A percentile compares a stretch with the other conserved stretches of the same genome.
Evolutionary conservation across 2,888 invertebrate species (phyloP).

Genomic region (Aphidoletes aphidimyza): DNA sequence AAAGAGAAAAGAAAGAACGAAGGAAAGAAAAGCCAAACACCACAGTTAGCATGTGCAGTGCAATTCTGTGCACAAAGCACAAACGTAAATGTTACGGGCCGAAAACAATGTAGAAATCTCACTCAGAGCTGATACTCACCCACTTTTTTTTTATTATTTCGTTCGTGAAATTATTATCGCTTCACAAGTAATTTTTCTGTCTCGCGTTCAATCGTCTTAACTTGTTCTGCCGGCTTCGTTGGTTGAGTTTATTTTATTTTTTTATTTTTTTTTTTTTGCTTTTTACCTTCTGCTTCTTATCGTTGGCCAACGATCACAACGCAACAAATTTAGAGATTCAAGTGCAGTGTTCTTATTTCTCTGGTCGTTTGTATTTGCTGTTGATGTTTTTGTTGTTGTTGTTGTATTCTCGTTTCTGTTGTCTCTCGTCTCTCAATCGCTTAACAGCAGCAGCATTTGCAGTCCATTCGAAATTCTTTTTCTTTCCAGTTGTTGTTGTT

Average conservation of each 20-base stretch:
- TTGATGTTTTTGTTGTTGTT: not conserved
- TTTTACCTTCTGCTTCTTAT: constrained; percentile 4
- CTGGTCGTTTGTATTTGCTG: not conserved
- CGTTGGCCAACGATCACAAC: constrained; percentile 16
- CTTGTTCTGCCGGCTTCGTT: no score
- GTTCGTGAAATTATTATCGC: constrained; percentile 23
- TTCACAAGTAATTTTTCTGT: no score
- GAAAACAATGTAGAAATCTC: constrained; percentile 19
- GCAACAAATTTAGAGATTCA: constrained; percentile 22
- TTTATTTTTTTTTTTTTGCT: not conserved
- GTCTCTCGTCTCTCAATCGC: not conserved
- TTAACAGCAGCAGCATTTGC: not conserved
- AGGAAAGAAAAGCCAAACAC: not conserved
- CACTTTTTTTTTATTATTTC: constrained; percentile 3
- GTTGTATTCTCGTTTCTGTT: not conserved
- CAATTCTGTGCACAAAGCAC: not conserved
- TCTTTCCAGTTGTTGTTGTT: no score
- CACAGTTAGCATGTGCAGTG: not conserved
- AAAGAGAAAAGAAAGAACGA: not conserved
- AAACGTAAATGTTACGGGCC: not conserved
- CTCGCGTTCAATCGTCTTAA: no score
- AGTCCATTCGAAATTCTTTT: not conserved
- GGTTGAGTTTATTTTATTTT: no score
- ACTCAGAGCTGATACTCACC: constrained; percentile 4
- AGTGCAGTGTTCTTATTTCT: not conserved